A percentile compares a stretch with the other conserved stretches of the same genome.
phyloP scores from a whole-genome alignment of 2,888 invertebrate species.

The Hyposoter didymator region DNA sequence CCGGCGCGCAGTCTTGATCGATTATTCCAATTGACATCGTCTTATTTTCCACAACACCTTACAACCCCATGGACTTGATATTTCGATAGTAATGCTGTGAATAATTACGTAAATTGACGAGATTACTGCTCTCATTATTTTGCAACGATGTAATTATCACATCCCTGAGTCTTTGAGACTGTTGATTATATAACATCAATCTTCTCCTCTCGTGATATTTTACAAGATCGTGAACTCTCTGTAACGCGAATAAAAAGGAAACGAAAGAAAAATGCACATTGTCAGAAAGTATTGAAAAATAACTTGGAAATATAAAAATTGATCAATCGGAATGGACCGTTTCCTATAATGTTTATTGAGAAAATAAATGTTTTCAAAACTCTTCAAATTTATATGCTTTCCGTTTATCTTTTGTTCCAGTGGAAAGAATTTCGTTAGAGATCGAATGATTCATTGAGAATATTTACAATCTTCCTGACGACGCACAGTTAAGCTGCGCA shows the following conservation, averaged over 20 bases:
- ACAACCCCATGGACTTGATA: neutral
- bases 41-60: neutral
- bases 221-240: neutral
- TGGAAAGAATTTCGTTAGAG: neutral
- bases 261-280: neutral
- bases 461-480: neutral
- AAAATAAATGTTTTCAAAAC: neutral
- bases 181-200: conserved; percentile 25
- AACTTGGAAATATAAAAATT: neutral
- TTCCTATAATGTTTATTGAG: neutral
- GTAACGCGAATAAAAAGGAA: neutral
- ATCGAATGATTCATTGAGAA: neutral
- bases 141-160: conserved; percentile 58
- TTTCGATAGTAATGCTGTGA: conserved; percentile 37
- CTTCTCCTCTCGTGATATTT: conserved; percentile 10
- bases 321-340: neutral
- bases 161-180: conserved; percentile 64
- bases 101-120: conserved; percentile 48
- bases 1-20: conserved; percentile 23
- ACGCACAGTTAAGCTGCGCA: neutral
- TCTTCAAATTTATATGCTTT: neutral
- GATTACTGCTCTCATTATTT: conserved; percentile 8
- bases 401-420: neutral
- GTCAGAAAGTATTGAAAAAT: neutral
- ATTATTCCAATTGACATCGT: conserved; percentile 52